Percentiles rank a stretch among this genome's conserved stretches.
phyloP scores from a whole-genome alignment of 2,888 invertebrate species.

The Lasioglossum pauxillum region DNA sequence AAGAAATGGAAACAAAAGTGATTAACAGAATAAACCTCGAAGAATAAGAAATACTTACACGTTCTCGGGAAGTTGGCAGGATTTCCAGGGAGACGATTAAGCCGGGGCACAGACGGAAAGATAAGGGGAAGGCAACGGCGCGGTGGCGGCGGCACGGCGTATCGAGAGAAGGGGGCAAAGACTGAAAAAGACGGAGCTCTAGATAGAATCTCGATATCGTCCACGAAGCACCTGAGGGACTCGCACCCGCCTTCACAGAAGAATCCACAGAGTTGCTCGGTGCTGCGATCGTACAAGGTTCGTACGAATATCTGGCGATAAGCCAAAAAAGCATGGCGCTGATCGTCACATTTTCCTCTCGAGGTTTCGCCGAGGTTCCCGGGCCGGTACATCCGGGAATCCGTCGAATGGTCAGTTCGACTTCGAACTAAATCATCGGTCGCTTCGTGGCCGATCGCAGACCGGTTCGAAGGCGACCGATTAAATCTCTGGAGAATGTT shows the following conservation, averaged over 20 bases:
- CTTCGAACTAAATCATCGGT: constrained; percentile 51
- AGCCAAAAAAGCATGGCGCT: constrained; percentile 66
- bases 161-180: not conserved
- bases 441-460: constrained; percentile 33
- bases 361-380: constrained; percentile 47
- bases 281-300: constrained; percentile 56
- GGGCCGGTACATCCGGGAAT: constrained; percentile 52
- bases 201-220: constrained; percentile 45
- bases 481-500: constrained; percentile 53
- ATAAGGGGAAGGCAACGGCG: not conserved
- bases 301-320: constrained; percentile 58
- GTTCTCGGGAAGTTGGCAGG: constrained; percentile 10
- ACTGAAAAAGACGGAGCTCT: constrained; percentile 3
- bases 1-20: constrained; percentile 14
- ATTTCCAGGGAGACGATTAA: constrained; percentile 21
- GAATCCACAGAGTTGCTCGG: constrained; percentile 38
- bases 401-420: constrained; percentile 45
- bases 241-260: constrained; percentile 39
- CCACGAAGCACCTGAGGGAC: constrained; percentile 41
- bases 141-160: not conserved
- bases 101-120: not conserved
- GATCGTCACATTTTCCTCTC: constrained; percentile 63
- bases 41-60: not conserved
- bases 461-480: constrained; percentile 53
- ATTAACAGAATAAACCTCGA: constrained; percentile 22